Base-by-base conservation (phyloP, 2,888 invertebrate species). In the Scaptomyza cyrtandrae region DNA sequence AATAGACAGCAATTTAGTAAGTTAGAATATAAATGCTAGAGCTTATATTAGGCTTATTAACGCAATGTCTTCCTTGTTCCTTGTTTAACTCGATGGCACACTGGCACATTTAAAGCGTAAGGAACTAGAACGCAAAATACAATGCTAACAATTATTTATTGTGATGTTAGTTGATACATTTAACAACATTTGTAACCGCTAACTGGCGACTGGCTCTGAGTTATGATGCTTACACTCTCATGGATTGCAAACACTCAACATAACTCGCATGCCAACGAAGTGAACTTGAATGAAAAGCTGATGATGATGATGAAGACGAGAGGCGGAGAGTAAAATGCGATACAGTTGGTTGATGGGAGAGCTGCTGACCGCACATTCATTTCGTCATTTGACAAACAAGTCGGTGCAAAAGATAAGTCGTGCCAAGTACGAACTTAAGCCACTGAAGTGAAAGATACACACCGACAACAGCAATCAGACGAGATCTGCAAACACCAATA, bases 301-400 rank as follows among this genome's bases (percentile, higher is more conserved):
- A 46, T 53, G 67, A 53, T 13, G 60, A 59, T 2, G 7, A 39
- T 39, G 39, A 41, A 46, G 19, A 35, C 44, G 62, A 3, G n/a
- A 31, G 56, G 43, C 9, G 45, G 52, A 35, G 53, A 48, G 35
- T 29, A 63, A 49, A 46, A 60, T 62, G 62, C 53, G 27, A 27
- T 24, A 24, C 71, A 52, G 56, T 56, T 65, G 67, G 29, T 37
- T 44, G 45, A 56, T 27, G 52, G 7, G 57, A 27, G 48, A 52
- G 58, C 71, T 72, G 72, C 86, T 85, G 80, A 88, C 85, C 86
- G 86, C 88, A 88, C 88, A 88, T 86, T 88, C 88, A 86, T 83
- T 85, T 88, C 73, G 65, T 73, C 86, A 86, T 86, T 88, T 86
- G 75, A 83, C 86, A 85, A 85, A 83, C 81, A 86, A 86, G 74